These are phyloP conservation scores for Sceloporus undulatus DNA, from an alignment of 2,113 vertebrate species.

Conservation along the genomic window DNA sequence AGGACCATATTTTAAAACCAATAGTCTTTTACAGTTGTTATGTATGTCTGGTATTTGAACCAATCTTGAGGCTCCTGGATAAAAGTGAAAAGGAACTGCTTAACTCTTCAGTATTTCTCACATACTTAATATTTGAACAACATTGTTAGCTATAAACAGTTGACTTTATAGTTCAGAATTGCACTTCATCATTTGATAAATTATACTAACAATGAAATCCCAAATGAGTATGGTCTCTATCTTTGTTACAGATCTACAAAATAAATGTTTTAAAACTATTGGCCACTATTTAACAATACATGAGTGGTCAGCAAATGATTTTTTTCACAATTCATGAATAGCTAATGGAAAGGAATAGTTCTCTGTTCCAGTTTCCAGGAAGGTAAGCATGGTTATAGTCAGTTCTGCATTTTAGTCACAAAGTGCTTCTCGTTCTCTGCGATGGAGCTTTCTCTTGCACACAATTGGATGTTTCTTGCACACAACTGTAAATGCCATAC, in stretches of 20 bases:
- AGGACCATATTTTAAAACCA: background rate
- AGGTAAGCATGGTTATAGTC: background rate
- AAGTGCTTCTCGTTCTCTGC: background rate
- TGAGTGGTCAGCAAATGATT: background rate
- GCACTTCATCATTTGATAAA: constrained; percentile 8
- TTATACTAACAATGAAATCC: background rate
- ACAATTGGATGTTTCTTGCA: too few species aligned
- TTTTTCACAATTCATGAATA: background rate
- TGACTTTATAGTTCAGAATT: constrained; percentile 10
- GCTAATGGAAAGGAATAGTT: background rate
- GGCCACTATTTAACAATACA: constrained; percentile 12
- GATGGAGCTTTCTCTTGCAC: background rate
- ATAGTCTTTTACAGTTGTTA: background rate
- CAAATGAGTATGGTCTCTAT: background rate
- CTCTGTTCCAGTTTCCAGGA: background rate
- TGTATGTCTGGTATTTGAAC: background rate
- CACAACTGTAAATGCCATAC: background rate
- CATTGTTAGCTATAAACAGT: constrained; percentile 13
- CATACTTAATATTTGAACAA: constrained; percentile 2
- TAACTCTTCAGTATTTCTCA: background rate
- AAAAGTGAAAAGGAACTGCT: background rate
- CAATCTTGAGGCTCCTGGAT: background rate
- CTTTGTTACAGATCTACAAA: constrained; percentile 5
- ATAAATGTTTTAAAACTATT: constrained; percentile 15
- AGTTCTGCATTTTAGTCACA: background rate